These are phyloP conservation scores for Epinephelus lanceolatus DNA, from an alignment of 2,113 vertebrate species.

Conservation along the genomic window DNA sequence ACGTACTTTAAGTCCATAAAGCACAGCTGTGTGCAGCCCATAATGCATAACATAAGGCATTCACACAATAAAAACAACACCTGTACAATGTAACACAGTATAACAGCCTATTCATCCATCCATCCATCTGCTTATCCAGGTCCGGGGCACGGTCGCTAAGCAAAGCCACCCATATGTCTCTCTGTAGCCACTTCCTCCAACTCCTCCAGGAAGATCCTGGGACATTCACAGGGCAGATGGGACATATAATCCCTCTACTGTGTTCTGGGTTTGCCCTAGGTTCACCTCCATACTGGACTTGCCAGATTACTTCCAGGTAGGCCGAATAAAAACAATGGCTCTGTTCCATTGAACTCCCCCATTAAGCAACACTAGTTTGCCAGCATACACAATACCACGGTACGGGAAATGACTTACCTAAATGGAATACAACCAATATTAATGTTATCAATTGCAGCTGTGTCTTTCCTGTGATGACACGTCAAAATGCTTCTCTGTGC, in stretches of 20 bases:
- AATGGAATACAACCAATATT: neutral
- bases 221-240: slow-evolving; percentile 3
- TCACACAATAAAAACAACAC: slow-evolving; percentile 36
- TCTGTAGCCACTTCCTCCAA: neutral
- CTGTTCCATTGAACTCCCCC: neutral
- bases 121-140: neutral
- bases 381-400: neutral
- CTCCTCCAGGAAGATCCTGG: neutral
- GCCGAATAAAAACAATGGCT: neutral
- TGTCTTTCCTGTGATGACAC: neutral
- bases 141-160: neutral
- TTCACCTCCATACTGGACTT: neutral
- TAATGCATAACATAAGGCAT: neutral
- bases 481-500: neutral
- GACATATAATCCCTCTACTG: neutral
- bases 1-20: neutral
- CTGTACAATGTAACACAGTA: neutral
- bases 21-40: slow-evolving; percentile 14
- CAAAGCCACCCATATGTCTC: neutral
- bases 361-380: neutral
- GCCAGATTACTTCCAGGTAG: neutral
- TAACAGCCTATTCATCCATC: neutral
- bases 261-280: neutral
- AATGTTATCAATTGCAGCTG: neutral
- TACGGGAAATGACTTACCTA: neutral